Base-by-base conservation (phyloP, 1,140 invertebrate species). In the Diorhabda sublineata region DNA sequence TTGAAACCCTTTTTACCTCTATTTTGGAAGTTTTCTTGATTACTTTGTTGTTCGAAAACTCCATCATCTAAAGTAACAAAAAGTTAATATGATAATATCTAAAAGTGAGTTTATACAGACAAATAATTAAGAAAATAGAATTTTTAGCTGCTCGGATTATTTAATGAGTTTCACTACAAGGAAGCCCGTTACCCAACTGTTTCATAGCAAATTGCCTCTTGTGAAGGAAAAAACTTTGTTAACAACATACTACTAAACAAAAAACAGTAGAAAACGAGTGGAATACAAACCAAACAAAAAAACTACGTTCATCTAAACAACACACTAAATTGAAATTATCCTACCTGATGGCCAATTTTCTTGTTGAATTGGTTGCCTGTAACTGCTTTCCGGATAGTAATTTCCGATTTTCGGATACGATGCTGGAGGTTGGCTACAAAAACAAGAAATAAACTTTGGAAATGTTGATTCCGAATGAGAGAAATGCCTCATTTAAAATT, bases 321-420 rank as follows among this genome's bases (percentile, higher is more conserved):
- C 26, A 26, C 26, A 26, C n/a, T 56, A n/a, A 56, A n/a, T 7
- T 60, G 58, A 2, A 60, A 60, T 26, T 60, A 26, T n/a, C 56
- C 43, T 71, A 73, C 72, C 72, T 59, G 65, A 58, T 8, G 72
- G 69, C 79, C 79, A 81, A 69, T 71, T 78, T 58, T 79, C 75
- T 56, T 73, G 74, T 59, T 74, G 73, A 44, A 76, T 73, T 7
- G 74, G 77, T 68, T 78, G 77, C 45, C 75, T 74, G 68, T 79
- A 81, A 41, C 71, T 71, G 58, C 66, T 70, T 9, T 81, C 78
- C 7, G 70, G 73, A 56, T 79, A 79, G 74, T 79, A 81, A 66
- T 73, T 79, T 1, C 58, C 64, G 8, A 78, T 60, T 73, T 75
- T 77, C 52, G 70, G 71, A 60, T 74, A 74, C n/a, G 78, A 74